Conservation (phyloP, 1,140 invertebrate species). For the Papilio dardanus region DNA sequence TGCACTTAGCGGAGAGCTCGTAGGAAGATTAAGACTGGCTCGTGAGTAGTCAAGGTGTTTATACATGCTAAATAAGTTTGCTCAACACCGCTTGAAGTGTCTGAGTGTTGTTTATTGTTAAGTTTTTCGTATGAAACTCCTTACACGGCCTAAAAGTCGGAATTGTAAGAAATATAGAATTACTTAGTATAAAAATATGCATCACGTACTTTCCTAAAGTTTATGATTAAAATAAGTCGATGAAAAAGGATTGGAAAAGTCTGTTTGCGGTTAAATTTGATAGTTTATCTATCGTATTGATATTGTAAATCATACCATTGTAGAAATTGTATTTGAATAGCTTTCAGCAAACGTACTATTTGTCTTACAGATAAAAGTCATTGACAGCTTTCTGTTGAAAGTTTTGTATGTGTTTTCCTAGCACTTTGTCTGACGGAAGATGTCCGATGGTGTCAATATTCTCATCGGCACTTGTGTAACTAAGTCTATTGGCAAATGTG, state of each 20-base stretch:
- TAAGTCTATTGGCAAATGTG: slow-evolving; percentile 35
- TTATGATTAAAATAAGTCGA: background rate
- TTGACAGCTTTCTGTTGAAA: slow-evolving; percentile 36
- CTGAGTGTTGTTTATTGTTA: slow-evolving; percentile 18
- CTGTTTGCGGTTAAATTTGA: background rate
- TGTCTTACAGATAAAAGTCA: slow-evolving; percentile 17
- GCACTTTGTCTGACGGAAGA: slow-evolving; percentile 37
- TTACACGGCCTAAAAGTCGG: background rate
- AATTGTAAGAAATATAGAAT: background rate
- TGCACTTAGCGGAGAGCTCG: background rate
- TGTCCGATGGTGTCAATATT: slow-evolving; percentile 37
- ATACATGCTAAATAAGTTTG: slow-evolving; percentile 23
- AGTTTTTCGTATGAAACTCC: background rate
- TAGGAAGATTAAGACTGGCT: background rate
- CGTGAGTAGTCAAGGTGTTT: slow-evolving; percentile 17
- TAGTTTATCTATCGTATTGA: background rate
- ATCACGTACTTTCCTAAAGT: background rate
- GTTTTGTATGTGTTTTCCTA: slow-evolving; percentile 32
- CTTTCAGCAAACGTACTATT: background rate
- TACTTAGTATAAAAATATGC: background rate
- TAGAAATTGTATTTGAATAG: background rate
- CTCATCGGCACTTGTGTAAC: slow-evolving; percentile 31
- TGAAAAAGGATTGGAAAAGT: background rate
- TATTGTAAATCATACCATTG: background rate
- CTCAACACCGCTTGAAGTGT: background rate